Evolutionary conservation across 2,113 vertebrate species (phyloP).

Genomic region (Clarias batrachus): DNA sequence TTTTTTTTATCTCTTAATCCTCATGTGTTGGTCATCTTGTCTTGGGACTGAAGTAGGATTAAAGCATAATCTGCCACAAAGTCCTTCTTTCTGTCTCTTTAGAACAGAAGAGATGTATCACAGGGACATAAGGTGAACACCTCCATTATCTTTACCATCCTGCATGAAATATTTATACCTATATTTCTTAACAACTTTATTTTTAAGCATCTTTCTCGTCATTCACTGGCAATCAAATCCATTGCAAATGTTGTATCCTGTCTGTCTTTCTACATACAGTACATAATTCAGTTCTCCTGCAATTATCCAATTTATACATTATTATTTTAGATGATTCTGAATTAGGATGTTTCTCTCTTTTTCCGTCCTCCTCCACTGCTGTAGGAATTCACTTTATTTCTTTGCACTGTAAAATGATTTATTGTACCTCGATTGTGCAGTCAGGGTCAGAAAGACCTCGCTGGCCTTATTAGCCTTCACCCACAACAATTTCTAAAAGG

Average conservation of each 20-base stretch:
- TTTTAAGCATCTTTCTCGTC: background rate
- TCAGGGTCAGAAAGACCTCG: slow-evolving; percentile 19
- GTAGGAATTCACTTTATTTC: slow-evolving; percentile 48
- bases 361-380: slow-evolving; percentile 14
- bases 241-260: background rate
- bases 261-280: background rate
- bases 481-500: background rate
- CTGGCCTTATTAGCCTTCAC: slow-evolving; percentile 25
- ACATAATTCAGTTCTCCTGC: slow-evolving; percentile 22
- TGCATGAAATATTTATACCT: background rate
- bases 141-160: slow-evolving; percentile 8
- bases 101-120: slow-evolving; percentile 61
- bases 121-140: slow-evolving; percentile 13
- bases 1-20: slow-evolving; percentile 52
- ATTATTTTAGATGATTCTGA: slow-evolving; percentile 48
- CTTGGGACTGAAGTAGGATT: slow-evolving; percentile 53
- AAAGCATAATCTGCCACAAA: slow-evolving; percentile 53
- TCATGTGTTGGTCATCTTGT: slow-evolving; percentile 63
- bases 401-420: slow-evolving; percentile 48
- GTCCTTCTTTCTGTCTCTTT: slow-evolving; percentile 53
- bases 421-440: slow-evolving; percentile 30
- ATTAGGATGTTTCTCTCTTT: slow-evolving; percentile 51
- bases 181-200: background rate
- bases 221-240: background rate
- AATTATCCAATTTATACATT: slow-evolving; percentile 51